phyloP scores from a whole-genome alignment of 2,797 vertebrate species.

The Nannoperca australis region DNA sequence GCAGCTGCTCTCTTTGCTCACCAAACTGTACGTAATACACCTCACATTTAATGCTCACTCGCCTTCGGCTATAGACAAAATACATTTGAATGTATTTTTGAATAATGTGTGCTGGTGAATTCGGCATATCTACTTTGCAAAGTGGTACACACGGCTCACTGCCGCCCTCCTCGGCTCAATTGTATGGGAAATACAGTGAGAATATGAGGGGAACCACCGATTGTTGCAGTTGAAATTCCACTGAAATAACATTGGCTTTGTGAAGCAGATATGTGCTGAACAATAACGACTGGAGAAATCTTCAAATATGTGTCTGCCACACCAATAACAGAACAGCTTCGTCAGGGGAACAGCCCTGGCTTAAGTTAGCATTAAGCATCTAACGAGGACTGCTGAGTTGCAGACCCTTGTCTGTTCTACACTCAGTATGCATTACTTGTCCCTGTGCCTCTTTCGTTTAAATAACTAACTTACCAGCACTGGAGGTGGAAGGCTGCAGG shows the following conservation, averaged over 20 bases:
- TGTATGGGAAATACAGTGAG: neutral
- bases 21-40: slow-evolving; percentile 10
- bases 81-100: neutral
- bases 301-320: neutral
- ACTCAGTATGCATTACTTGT: neutral
- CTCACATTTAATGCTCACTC: neutral
- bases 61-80: accelerated
- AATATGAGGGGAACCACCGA: neutral
- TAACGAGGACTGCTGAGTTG: neutral
- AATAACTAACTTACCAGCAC: slow-evolving; percentile 89
- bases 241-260: neutral
- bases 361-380: neutral
- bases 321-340: neutral
- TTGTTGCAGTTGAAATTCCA: neutral
- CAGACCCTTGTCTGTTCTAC: neutral
- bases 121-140: slow-evolving; percentile 3
- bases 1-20: too few relatives aligned
- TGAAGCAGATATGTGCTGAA: neutral
- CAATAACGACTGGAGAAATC: neutral
- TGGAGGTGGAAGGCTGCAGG: slow-evolving; percentile 98
- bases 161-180: slow-evolving; percentile 15
- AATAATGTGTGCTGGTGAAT: neutral
- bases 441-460: neutral
- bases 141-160: neutral
- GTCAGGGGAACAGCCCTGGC: too few relatives aligned